Percentiles rank a stretch among this genome's conserved stretches.
phyloP scores from a whole-genome alignment of 2,888 invertebrate species.

The Pharmacophagus antenor region DNA sequence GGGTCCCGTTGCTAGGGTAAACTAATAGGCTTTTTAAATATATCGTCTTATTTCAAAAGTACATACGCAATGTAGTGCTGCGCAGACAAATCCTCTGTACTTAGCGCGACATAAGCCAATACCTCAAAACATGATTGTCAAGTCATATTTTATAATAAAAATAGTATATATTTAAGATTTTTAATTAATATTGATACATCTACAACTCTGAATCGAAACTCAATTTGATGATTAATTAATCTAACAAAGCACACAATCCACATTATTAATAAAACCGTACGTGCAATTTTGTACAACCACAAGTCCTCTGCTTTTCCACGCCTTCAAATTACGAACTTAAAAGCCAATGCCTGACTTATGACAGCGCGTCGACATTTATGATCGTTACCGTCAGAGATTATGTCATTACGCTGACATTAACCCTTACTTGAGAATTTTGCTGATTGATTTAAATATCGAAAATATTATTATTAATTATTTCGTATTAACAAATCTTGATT shows the following conservation, averaged over 20 bases:
- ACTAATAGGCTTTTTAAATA: too few species aligned
- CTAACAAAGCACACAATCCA: background rate
- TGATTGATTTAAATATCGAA: background rate
- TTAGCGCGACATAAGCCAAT: too few species aligned
- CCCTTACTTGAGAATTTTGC: slow-evolving; percentile 9
- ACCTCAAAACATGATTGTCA: too few species aligned
- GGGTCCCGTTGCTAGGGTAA: too few species aligned
- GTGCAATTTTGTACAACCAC: slow-evolving; percentile 6
- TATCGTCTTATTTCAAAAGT: too few species aligned
- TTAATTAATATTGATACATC: too few species aligned
- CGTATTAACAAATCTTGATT: too few species aligned
- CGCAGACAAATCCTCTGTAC: too few species aligned
- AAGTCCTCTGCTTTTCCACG: slow-evolving; percentile 16
- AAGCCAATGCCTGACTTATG: slow-evolving; percentile 17
- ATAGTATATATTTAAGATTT: too few species aligned
- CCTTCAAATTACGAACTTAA: slow-evolving; percentile 11
- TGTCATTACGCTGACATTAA: slow-evolving; percentile 25
- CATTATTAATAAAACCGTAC: background rate
- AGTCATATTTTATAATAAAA: too few species aligned
- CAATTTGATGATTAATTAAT: background rate
- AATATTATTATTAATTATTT: background rate
- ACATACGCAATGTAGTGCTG: too few species aligned
- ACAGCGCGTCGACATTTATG: slow-evolving; percentile 24
- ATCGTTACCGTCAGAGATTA: slow-evolving; percentile 17
- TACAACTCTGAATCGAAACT: too few species aligned